A percentile compares a stretch with the other conserved stretches of the same genome.
Evolutionary conservation across 1,140 invertebrate genomes (phyloP).

Genomic region (Trichoplusia ni): DNA sequence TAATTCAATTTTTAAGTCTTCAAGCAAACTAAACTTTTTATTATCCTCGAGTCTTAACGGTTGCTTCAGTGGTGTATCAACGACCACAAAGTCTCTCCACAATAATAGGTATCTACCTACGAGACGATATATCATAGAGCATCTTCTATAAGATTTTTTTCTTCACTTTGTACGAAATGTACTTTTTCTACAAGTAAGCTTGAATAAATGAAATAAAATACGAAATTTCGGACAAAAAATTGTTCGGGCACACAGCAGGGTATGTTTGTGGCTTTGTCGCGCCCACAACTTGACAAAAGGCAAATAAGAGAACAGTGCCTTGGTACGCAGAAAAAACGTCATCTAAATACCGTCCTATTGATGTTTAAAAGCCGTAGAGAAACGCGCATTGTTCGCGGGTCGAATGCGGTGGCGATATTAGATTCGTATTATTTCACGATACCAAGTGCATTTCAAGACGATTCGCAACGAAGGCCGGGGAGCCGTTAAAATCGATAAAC

Average conservation of each 20-base stretch:
- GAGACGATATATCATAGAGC: conserved; percentile 72
- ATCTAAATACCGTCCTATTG: conserved; percentile 77
- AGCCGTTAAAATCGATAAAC: conserved; percentile 51
- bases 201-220: conserved; percentile 79
- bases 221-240: conserved; percentile 74
- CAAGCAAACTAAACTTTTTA: too few relatives aligned
- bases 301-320: conserved; percentile 79
- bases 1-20: too few relatives aligned
- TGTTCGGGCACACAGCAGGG: conserved; percentile 71
- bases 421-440: conserved; percentile 70
- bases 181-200: conserved; percentile 56
- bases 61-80: conserved; percentile 19
- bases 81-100: conserved; percentile 52
- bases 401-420: conserved; percentile 76
- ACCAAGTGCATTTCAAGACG: conserved; percentile 25
- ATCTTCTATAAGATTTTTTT: conserved; percentile 71
- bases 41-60: background rate
- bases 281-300: conserved; percentile 77
- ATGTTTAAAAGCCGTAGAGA: conserved; percentile 78
- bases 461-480: conserved; percentile 28
- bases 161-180: conserved; percentile 31
- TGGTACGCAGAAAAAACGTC: conserved; percentile 67
- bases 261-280: conserved; percentile 79
- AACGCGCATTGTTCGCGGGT: conserved; percentile 68
- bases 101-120: conserved; percentile 59